Percentiles rank a stretch among this genome's conserved stretches.
Evolutionary conservation across 2,888 invertebrate species (phyloP).

Genomic region (Tetrapedia diversipes): DNA sequence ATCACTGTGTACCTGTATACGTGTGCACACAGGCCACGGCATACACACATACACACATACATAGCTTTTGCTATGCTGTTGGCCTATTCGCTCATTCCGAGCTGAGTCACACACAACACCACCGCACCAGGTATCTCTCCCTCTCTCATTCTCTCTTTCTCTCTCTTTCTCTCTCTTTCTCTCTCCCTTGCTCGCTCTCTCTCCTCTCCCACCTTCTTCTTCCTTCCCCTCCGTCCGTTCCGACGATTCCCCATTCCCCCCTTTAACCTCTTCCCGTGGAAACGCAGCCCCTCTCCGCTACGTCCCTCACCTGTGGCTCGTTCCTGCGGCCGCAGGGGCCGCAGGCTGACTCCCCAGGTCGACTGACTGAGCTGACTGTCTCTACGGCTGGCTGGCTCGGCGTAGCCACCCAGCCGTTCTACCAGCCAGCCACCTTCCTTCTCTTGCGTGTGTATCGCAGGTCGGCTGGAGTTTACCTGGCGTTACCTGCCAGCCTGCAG

Average conservation of each 20-base stretch:
- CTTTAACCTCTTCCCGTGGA: slow-evolving; percentile 23
- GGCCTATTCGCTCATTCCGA: slow-evolving; percentile 76
- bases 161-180: slow-evolving; percentile 27
- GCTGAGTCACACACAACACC: slow-evolving; percentile 76
- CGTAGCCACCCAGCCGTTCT: slow-evolving; percentile 65
- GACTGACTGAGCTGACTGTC: slow-evolving; percentile 73
- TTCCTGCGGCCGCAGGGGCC: slow-evolving; percentile 70
- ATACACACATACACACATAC: slow-evolving; percentile 54
- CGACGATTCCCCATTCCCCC: slow-evolving; percentile 21
- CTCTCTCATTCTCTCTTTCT: slow-evolving; percentile 30
- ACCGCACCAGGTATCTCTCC: slow-evolving; percentile 54
- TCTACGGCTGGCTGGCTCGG: slow-evolving; percentile 76
- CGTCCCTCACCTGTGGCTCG: slow-evolving; percentile 62
- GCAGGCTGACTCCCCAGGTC: slow-evolving; percentile 72
- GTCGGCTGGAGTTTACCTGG: slow-evolving; percentile 81
- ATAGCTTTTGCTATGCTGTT: slow-evolving; percentile 70
- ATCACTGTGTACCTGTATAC: slow-evolving; percentile 59
- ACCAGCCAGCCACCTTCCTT: slow-evolving; percentile 69
- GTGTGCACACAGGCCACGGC: slow-evolving; percentile 45
- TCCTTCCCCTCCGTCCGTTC: slow-evolving; percentile 32
- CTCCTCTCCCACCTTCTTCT: slow-evolving; percentile 46
- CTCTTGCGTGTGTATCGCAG: slow-evolving; percentile 69
- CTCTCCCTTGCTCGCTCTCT: too few species aligned
- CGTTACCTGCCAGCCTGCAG: slow-evolving; percentile 80
- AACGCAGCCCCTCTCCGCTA: slow-evolving; percentile 30